A percentile compares a stretch with the other conserved stretches of the same genome.
phyloP scores from a whole-genome alignment of 2,888 invertebrate species.

The Cinara cedri region DNA sequence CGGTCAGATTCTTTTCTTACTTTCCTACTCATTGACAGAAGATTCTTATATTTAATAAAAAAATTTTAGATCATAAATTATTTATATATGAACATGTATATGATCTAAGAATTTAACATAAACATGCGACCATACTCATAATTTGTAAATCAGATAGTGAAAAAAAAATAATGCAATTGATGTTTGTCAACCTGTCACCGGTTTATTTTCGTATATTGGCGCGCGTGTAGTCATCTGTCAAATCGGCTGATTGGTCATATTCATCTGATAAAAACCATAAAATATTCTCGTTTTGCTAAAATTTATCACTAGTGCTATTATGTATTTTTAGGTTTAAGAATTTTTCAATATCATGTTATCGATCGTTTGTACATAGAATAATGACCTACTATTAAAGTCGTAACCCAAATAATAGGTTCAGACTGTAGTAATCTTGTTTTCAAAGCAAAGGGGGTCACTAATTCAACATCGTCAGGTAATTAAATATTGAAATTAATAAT shows the following conservation, averaged over 20 bases:
- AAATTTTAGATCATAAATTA: no score
- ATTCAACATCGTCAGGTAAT: conserved; percentile 50
- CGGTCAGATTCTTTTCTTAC: no score
- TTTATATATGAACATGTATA: no score
- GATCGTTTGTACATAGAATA: conserved; percentile 29
- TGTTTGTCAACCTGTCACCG: conserved; percentile 55
- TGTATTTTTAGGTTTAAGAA: conserved; percentile 38
- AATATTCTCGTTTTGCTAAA: conserved; percentile 49
- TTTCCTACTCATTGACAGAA: no score
- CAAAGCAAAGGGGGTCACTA: conserved; percentile 48
- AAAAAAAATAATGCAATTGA: conserved; percentile 3
- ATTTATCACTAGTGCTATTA: conserved; percentile 42
- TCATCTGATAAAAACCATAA: conserved; percentile 54
- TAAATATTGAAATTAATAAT: conserved; percentile 10
- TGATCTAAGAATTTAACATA: no score
- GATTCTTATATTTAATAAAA: no score
- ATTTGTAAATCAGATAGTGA: no score
- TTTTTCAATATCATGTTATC: conserved; percentile 50
- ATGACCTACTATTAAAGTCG: conserved; percentile 43
- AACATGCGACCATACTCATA: no score
- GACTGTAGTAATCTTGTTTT: conserved; percentile 37
- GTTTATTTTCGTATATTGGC: conserved; percentile 52
- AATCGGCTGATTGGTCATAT: conserved; percentile 56
- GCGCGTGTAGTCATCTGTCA: conserved; percentile 51
- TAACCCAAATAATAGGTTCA: conserved; percentile 40